phyloP scores from a whole-genome alignment of 2,888 invertebrate species.

The Villa cingulata region DNA sequence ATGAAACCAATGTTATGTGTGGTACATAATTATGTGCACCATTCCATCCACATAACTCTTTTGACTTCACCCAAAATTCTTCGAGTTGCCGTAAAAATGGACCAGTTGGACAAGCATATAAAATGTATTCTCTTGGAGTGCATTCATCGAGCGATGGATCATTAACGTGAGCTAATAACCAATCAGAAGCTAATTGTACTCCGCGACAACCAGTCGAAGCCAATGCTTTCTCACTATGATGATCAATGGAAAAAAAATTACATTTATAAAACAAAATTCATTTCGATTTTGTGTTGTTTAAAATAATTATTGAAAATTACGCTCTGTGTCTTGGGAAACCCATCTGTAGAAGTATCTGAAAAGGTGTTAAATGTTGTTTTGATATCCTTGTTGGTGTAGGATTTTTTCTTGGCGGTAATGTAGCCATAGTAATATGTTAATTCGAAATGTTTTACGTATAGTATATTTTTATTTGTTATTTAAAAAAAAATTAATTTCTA shows the following conservation, averaged over 20 bases:
- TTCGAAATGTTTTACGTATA: too few relatives aligned
- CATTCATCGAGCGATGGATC: slow-evolving; percentile 67
- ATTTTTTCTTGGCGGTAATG: slow-evolving; percentile 63
- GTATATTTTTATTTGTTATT: too few relatives aligned
- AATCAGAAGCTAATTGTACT: slow-evolving; percentile 79
- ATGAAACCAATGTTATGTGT: slow-evolving; percentile 78
- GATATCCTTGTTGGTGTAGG: slow-evolving; percentile 56
- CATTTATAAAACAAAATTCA: neutral
- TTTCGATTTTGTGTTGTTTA: neutral
- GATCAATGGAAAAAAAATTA: neutral
- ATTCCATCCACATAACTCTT: slow-evolving; percentile 66
- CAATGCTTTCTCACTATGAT: slow-evolving; percentile 66
- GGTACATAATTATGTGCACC: slow-evolving; percentile 83
- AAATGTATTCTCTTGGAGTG: slow-evolving; percentile 68
- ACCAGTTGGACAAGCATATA: slow-evolving; percentile 77
- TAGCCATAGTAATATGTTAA: slow-evolving; percentile 48
- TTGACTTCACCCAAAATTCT: slow-evolving; percentile 66
- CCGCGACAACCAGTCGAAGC: slow-evolving; percentile 81
- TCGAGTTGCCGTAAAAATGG: slow-evolving; percentile 46
- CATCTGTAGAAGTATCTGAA: slow-evolving; percentile 75
- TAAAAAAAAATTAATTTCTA: too few relatives aligned
- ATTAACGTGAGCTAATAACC: slow-evolving; percentile 79
- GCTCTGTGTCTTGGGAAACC: slow-evolving; percentile 79
- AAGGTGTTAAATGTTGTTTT: slow-evolving; percentile 59
- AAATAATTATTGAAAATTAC: slow-evolving; percentile 46